Evolutionary conservation across 2,113 vertebrate genomes (phyloP).

Genomic region (Barnardius zonarius): DNA sequence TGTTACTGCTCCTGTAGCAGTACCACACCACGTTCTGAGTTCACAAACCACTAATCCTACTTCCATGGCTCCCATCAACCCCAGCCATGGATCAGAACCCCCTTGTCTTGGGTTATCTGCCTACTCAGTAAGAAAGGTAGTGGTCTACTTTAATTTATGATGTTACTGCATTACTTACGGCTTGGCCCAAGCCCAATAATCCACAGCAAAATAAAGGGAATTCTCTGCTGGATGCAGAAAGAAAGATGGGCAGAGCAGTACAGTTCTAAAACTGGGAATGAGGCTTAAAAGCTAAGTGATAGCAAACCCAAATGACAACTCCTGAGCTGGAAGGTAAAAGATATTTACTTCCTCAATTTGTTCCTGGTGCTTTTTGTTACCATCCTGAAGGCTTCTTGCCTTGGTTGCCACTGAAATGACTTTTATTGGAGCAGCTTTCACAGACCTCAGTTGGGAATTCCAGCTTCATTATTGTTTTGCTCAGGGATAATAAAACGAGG

Average conservation of each 20-base stretch:
- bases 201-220: neutral
- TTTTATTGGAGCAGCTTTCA: neutral
- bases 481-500: conserved; percentile 5
- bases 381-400: neutral
- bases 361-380: neutral
- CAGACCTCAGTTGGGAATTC: neutral
- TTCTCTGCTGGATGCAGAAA: neutral
- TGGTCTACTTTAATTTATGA: neutral
- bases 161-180: neutral
- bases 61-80: neutral
- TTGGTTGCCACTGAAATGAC: neutral
- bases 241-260: too few species aligned
- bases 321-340: neutral
- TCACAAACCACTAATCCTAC: neutral
- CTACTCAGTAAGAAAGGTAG: neutral
- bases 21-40: neutral
- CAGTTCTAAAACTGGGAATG: neutral
- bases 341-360: neutral
- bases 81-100: neutral
- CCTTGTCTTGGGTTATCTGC: neutral
- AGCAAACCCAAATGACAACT: neutral
- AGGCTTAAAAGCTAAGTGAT: neutral
- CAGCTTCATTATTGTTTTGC: neutral
- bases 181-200: neutral
- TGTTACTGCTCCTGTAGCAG: neutral